These are phyloP conservation scores for Pomacea canaliculata DNA, from an alignment of 2,888 invertebrate species.

Conservation along the genomic window DNA sequence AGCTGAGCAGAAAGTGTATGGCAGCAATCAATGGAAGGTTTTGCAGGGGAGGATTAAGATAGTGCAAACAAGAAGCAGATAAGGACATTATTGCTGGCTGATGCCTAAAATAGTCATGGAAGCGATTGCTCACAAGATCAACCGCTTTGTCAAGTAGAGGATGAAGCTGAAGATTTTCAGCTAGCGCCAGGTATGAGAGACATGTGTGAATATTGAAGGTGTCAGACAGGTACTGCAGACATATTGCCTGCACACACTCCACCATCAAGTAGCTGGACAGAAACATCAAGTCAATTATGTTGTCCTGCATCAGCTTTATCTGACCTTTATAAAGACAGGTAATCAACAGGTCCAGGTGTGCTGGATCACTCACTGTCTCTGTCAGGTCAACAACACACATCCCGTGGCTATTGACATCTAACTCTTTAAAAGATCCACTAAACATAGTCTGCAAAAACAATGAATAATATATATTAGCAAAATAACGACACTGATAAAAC, in stretches of 20 bases:
- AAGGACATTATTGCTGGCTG: constrained; percentile 3
- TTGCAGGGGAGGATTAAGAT: not conserved
- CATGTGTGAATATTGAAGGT: constrained; percentile 2
- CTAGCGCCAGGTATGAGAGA: constrained; percentile 7
- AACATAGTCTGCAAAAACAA: constrained; percentile 8
- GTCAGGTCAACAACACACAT: constrained; percentile 14
- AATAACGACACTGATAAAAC: not conserved
- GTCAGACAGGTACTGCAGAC: constrained; percentile 11
- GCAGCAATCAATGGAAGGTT: not conserved
- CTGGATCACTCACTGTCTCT: not conserved
- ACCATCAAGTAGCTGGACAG: constrained; percentile 19
- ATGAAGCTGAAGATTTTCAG: not conserved
- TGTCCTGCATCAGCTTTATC: not conserved
- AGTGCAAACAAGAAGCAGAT: not conserved
- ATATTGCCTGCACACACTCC: constrained; percentile 9
- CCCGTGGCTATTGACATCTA: not conserved
- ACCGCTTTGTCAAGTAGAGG: not conserved
- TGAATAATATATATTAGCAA: not conserved
- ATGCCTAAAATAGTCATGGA: constrained; percentile 20
- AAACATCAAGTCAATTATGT: not conserved
- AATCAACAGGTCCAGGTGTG: constrained; percentile 13
- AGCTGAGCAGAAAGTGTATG: not conserved
- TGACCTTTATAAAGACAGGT: constrained; percentile 8
- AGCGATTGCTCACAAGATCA: not conserved
- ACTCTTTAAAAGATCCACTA: constrained; percentile 16